phyloP scores from a whole-genome alignment of 2,113 vertebrate species.

The Hyla sarda region DNA sequence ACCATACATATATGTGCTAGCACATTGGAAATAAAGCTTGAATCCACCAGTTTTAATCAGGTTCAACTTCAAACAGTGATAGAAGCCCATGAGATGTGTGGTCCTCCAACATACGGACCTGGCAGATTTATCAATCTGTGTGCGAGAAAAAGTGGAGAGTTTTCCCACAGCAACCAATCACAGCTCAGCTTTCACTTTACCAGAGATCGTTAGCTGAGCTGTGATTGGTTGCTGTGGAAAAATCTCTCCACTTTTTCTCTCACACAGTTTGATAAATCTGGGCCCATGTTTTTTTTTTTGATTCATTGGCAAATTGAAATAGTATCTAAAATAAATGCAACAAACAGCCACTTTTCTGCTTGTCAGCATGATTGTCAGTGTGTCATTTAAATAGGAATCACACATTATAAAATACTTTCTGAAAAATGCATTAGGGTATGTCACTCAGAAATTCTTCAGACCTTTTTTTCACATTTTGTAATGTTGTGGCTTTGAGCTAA shows the following conservation, averaged over 20 bases:
- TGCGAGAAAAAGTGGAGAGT: too few species aligned
- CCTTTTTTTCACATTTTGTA: too few species aligned
- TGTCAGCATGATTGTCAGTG: background rate
- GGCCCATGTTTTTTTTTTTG: too few species aligned
- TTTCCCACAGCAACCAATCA: too few species aligned
- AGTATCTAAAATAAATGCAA: background rate
- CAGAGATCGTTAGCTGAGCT: too few species aligned
- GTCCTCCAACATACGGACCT: constrained; percentile 20
- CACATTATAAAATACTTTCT: background rate
- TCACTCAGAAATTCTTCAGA: too few species aligned
- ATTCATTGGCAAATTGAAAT: background rate
- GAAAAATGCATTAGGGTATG: background rate
- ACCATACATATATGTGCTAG: background rate
- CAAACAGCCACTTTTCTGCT: background rate
- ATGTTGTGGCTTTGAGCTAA: too few species aligned
- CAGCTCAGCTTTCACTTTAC: too few species aligned
- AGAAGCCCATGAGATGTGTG: constrained; percentile 14
- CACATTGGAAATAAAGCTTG: background rate
- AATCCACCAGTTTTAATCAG: background rate
- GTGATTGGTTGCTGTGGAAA: too few species aligned
- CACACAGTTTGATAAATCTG: too few species aligned
- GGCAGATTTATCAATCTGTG: too few species aligned
- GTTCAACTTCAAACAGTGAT: constrained; percentile 27
- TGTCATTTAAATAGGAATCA: background rate
- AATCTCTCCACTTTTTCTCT: too few species aligned